Conservation (phyloP, 1,140 invertebrate genomes). For the Drosophila obscura region DNA sequence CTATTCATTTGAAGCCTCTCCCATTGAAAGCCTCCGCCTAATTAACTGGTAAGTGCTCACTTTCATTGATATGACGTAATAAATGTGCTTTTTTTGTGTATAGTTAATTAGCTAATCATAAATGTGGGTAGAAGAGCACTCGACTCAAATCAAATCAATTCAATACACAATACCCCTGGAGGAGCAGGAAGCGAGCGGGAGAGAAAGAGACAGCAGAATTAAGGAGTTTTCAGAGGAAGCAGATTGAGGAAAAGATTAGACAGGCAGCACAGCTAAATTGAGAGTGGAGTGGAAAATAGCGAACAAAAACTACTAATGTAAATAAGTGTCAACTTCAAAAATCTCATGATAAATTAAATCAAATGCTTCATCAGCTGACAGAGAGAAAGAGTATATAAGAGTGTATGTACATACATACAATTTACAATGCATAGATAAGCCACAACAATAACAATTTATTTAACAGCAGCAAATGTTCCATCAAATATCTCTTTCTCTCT, state of each 20-base stretch:
- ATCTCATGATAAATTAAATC: slow-evolving; percentile 3
- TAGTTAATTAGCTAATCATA: slow-evolving; percentile 68
- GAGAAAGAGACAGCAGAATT: slow-evolving; percentile 1
- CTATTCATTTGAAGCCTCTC: slow-evolving; percentile 35
- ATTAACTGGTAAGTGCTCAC: slow-evolving; percentile 72
- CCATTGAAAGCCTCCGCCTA: slow-evolving; percentile 33
- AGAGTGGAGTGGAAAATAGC: background rate
- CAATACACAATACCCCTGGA: too few relatives aligned
- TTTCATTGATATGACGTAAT: slow-evolving; percentile 46
- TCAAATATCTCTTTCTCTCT: slow-evolving; percentile 8
- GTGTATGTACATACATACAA: background rate
- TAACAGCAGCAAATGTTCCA: background rate
- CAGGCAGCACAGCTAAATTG: background rate
- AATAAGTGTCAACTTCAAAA: slow-evolving; percentile 50
- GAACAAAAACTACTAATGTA: background rate
- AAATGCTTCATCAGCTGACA: slow-evolving; percentile 32
- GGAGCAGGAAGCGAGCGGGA: slow-evolving; percentile 1
- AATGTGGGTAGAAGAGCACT: slow-evolving; percentile 28
- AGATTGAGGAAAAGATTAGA: background rate
- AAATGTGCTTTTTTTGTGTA: slow-evolving; percentile 28
- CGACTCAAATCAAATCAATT: slow-evolving; percentile 19
- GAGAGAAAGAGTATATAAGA: background rate
- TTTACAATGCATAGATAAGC: slow-evolving; percentile 50
- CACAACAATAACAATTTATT: too few relatives aligned
- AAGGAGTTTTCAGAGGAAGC: background rate